A percentile compares a stretch with the other conserved stretches of the same genome.
These are phyloP conservation scores for Hydractinia echinata DNA, from an alignment of 30 jellyfish, hydroid and myxozoan genomes.

Conservation along the genomic window DNA sequence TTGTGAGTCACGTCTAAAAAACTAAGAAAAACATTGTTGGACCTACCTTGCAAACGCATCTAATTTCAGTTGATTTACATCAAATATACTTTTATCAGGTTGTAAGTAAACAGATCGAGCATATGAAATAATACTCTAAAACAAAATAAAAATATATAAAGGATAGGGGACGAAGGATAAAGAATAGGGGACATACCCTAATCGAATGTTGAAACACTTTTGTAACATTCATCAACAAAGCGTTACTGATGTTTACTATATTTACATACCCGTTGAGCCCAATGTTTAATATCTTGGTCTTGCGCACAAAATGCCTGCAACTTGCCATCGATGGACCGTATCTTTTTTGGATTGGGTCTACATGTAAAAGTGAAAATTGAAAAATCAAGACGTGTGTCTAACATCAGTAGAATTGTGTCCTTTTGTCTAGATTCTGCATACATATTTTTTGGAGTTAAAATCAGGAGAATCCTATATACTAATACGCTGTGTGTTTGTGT, in stretches of 20 bases:
- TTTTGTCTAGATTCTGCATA: no score
- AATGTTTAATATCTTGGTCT: slow-evolving; percentile 84
- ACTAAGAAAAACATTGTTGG: background rate
- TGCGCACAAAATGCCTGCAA: slow-evolving; percentile 92
- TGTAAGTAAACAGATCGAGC: slow-evolving; percentile 86
- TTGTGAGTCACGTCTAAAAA: no score
- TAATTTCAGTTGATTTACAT: slow-evolving; percentile 58
- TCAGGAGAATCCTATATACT: no score
- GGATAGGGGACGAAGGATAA: no score
- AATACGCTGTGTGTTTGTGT: no score
- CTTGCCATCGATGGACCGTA: slow-evolving; percentile 57
- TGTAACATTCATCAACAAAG: background rate
- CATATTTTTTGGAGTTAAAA: no score
- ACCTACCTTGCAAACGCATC: slow-evolving; percentile 84
- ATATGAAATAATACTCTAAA: slow-evolving; percentile 78
- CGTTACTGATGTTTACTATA: background rate
- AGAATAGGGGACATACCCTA: background rate
- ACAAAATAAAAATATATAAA: no score
- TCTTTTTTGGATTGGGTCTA: slow-evolving; percentile 84
- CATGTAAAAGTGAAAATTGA: background rate
- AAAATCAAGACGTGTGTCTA: background rate
- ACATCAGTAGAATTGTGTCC: no score
- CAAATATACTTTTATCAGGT: slow-evolving; percentile 67
- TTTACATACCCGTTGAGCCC: slow-evolving; percentile 92
- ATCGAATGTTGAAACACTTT: background rate